Evolutionary conservation across 2,113 vertebrate genomes (phyloP), one percentile per base, ranked within the genome.

Genomic region (Psammodynastes pulverulentus): DNA sequence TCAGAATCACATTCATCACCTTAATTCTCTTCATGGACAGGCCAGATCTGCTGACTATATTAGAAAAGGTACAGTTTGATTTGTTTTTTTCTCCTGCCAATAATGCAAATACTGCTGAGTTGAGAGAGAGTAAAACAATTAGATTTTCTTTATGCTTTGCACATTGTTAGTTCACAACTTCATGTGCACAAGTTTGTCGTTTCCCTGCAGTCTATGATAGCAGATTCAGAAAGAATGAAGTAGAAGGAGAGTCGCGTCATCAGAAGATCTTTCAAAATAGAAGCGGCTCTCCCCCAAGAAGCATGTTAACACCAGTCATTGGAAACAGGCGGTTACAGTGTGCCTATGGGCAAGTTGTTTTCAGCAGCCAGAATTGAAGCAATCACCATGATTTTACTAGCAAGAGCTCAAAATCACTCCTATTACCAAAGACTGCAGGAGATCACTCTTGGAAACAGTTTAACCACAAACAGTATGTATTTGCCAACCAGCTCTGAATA

Each of bases 11-110:
- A 62, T 39, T 72, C 34, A 51, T 91, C 90, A 89, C 87, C 39
- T 91, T 91, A 84, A 91, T 88, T 93, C 87, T 84, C 54, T 19
- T 29, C 48, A 13, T 21, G 87, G 87, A 48, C 58, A n/a, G 4
- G 53, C 87, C 86, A 79, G 39, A 87, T 53, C 87, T 89, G 90
- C 90, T 91, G 49, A 86, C 26, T 86, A 24, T 26, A 34, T 39
- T 89, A 17, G 86, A 62, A 91, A 89, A 62, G 21, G 53, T 52
- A 39, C 58, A 46, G 43, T 91, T 93, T 87, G 86, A 84, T 26
- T 88, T 26, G 34, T 51, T 52, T 89, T 89, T 89, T 79, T 26
- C 48, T 72, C 79, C 79, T 89, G 48, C 86, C 90, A 86, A 79
- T 56, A 62, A 2, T 72, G 54, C 87, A 89, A 67, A 85, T 43